Conservation (phyloP, 35 echinoderm and acorn worm species). For the Chiridota heheva region DNA sequence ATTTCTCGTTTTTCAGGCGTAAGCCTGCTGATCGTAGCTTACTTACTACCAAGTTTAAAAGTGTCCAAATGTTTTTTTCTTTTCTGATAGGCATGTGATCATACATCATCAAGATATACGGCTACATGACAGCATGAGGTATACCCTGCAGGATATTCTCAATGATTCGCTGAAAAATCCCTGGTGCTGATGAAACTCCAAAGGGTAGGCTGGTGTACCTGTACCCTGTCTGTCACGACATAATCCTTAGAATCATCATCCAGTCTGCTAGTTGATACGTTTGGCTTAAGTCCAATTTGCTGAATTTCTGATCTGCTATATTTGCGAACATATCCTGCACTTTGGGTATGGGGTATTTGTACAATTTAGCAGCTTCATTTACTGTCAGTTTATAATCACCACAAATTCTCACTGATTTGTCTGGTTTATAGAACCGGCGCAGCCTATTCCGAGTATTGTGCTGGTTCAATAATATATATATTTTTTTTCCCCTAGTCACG, state of each 20-base stretch:
- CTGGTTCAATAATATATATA: slow-evolving; percentile 26
- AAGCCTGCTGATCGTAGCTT: background rate
- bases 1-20: slow-evolving; percentile 31
- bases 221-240: slow-evolving; percentile 38
- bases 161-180: slow-evolving; percentile 45
- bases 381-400: slow-evolving; percentile 54
- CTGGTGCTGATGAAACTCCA: slow-evolving; percentile 54
- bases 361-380: slow-evolving; percentile 14
- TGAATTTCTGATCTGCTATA: slow-evolving; percentile 13
- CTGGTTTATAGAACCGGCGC: slow-evolving; percentile 48
- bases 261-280: slow-evolving; percentile 19
- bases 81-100: slow-evolving; percentile 11
- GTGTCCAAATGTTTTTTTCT: slow-evolving; percentile 32
- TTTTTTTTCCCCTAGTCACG: too few species aligned
- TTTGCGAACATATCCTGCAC: slow-evolving; percentile 38
- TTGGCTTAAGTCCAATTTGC: slow-evolving; percentile 32
- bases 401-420: slow-evolving; percentile 33
- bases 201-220: slow-evolving; percentile 41
- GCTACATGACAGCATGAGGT: slow-evolving; percentile 1
- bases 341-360: slow-evolving; percentile 40
- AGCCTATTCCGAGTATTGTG: slow-evolving; percentile 35
- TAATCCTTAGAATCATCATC: slow-evolving; percentile 32
- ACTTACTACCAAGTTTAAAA: slow-evolving; percentile 4
- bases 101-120: slow-evolving; percentile 33
- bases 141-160: slow-evolving; percentile 43